Evolutionary conservation across 2,888 invertebrate genomes (phyloP).

Genomic region (Drosophila paranaensis): DNA sequence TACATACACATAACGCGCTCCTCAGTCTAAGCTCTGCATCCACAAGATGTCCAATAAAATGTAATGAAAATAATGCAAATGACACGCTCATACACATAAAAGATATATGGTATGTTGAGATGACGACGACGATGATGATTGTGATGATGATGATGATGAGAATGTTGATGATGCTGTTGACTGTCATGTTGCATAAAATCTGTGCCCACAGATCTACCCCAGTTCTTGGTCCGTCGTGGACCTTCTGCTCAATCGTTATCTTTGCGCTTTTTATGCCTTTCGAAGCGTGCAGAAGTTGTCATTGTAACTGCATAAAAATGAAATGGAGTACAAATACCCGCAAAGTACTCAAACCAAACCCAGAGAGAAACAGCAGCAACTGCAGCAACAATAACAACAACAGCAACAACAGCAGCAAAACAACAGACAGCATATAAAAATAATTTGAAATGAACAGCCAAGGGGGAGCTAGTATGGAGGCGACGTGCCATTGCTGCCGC

Average conservation of each 20-base stretch:
- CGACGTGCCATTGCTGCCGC: slow-evolving; percentile 39
- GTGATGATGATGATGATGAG: slow-evolving; percentile 12
- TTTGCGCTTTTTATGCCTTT: slow-evolving; percentile 51
- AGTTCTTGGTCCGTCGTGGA: slow-evolving; percentile 8
- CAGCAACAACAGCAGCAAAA: too few relatives aligned
- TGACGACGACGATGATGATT: slow-evolving; percentile 20
- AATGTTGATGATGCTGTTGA: slow-evolving; percentile 14
- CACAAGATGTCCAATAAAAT: slow-evolving; percentile 47
- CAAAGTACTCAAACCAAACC: slow-evolving; percentile 60
- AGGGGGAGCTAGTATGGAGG: background rate
- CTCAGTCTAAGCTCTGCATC: slow-evolving; percentile 17
- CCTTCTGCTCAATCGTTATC: slow-evolving; percentile 55
- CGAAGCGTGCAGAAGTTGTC: slow-evolving; percentile 65
- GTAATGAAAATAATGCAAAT: slow-evolving; percentile 75
- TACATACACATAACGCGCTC: background rate
- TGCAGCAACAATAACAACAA: slow-evolving; percentile 31
- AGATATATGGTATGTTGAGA: slow-evolving; percentile 24
- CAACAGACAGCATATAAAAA: slow-evolving; percentile 65
- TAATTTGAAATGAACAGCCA: slow-evolving; percentile 70
- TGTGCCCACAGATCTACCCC: slow-evolving; percentile 14
- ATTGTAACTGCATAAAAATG: slow-evolving; percentile 73
- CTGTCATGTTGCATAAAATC: slow-evolving; percentile 65
- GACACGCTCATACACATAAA: slow-evolving; percentile 55
- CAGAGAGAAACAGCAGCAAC: slow-evolving; percentile 12
- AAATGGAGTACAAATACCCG: slow-evolving; percentile 74